Base-by-base conservation (phyloP, 2,113 vertebrate genomes). In the Caranx ignobilis region DNA sequence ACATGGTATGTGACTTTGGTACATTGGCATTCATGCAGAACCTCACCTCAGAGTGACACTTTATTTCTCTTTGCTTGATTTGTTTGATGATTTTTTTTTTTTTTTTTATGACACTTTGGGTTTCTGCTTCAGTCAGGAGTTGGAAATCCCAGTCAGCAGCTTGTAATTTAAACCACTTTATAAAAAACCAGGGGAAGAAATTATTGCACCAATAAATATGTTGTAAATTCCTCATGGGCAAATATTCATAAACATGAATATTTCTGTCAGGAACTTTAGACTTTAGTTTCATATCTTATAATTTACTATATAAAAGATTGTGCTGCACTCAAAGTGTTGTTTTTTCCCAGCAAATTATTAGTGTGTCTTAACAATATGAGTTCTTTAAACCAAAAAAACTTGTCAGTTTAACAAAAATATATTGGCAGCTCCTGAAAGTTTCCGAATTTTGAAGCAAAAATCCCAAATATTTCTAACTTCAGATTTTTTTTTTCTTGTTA, bases 111-210 rank as follows among this genome's bases (percentile, higher is more conserved):
- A 70, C n/a, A 34, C 54, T 56, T 71, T 21, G 4, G 54, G 37
- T 81, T 80, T 77, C 32, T 70, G 39, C n/a, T 75, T 45, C 43
- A 34, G 47, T 72, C 61, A 62, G 9, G 6, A 11, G 34, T 1
- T 71, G 65, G 65, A 81, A 75, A 61, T 45, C 37, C 47, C 45
- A 5, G 5, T 6, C 18, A 15, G 63, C 34, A 39, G 34, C 15
- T 74, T 43, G 57, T 67, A 55, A 21, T 68, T 41, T 21, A 63
- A 68, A 31, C 64, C 0, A 0, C 12, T 71, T n/a, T 11, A 11
- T 57, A 16, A 39, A 56, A 26, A 66, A 34, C 11, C n/a, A 32
- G 34, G 0, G n/a, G 5, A 37, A 21, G 7, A 35, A 47, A 48
- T 6, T 13, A 54, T 0, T n/a, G 45, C 18, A 55, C 1, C 5